Base-by-base conservation (phyloP, 2,888 invertebrate species). In the Prionchulus punctatus region DNA sequence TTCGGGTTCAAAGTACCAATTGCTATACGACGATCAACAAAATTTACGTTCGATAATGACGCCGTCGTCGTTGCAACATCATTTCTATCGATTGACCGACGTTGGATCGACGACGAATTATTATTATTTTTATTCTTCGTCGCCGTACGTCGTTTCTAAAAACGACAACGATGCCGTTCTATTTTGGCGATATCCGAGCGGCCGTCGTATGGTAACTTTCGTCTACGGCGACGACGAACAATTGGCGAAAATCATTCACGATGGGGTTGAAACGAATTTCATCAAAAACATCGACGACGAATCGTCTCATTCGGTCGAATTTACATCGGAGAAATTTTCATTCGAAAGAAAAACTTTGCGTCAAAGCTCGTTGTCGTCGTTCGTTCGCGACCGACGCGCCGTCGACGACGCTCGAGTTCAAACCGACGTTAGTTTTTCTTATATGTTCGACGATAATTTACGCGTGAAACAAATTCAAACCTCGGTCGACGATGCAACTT, bases 381-480 rank as follows among this genome's bases (percentile, higher is more conserved):
- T n/a, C n/a, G n/a, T n/a, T n/a, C n/a, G n/a, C n/a, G n/a, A n/a
- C n/a, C n/a, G n/a, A n/a, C n/a, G n/a, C n/a, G n/a, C n/a, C n/a
- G n/a, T n/a, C n/a, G n/a, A n/a, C n/a, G n/a, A n/a, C n/a, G n/a
- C n/a, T n/a, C n/a, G n/a, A n/a, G n/a, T n/a, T n/a, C n/a, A n/a
- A n/a, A n/a, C n/a, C n/a, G 7, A n/a, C 26, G 89, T 87, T 53
- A 89, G 86, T 73, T 89, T 90, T 66, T 83, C 84, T 31, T 92
- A 90, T 65, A 85, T 86, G 64, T 92, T 92, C 69, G 92, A 94
- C 72, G 82, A 83, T 63, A 87, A 89, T 73, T 86, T 89, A 72
- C 79, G 91, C 65, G 77, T 87, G 43, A 79, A 81, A 2, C 27
- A 47, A 3, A 31, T 56, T 21, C 49, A 56, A 30, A 7, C 42